Percentiles rank a stretch among this genome's conserved stretches.
phyloP scores from a whole-genome alignment of 1,140 invertebrate genomes.

The Drosophila watanabei region DNA sequence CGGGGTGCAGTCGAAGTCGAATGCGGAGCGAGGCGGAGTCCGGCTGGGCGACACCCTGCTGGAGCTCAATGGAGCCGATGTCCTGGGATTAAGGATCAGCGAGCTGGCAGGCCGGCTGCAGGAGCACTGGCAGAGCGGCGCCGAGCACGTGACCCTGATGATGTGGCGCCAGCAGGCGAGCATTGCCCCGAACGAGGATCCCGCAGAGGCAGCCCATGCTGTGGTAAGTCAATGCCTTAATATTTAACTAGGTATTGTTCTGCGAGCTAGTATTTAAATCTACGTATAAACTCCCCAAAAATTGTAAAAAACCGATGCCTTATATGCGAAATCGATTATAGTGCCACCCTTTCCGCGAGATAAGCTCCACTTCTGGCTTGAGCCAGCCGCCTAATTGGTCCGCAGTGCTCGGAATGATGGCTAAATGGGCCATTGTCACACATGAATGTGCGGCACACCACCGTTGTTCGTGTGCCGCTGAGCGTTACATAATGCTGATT shows the following conservation, averaged over 20 bases:
- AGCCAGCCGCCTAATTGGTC: constrained; percentile 6
- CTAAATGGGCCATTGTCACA: constrained; percentile 58
- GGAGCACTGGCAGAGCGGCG: constrained; percentile 81
- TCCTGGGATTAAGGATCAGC: constrained; percentile 81
- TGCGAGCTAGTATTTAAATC: no score
- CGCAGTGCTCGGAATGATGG: not conserved
- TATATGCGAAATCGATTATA: not conserved
- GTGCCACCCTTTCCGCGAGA: not conserved
- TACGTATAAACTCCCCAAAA: not conserved
- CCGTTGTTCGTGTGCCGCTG: constrained; percentile 35
- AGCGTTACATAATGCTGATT: constrained; percentile 57
- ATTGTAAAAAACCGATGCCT: not conserved
- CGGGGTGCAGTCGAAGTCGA: constrained; percentile 79
- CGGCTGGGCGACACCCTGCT: constrained; percentile 83
- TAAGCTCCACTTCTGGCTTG: not conserved
- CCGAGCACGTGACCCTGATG: constrained; percentile 69
- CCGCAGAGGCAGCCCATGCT: constrained; percentile 65
- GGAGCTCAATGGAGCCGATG: constrained; percentile 83
- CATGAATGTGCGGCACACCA: constrained; percentile 15
- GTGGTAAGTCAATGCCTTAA: constrained; percentile 56
- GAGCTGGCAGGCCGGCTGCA: constrained; percentile 80
- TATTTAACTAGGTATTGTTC: not conserved
- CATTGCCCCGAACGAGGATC: constrained; percentile 36
- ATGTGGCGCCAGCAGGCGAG: constrained; percentile 76
- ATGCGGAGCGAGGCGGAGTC: constrained; percentile 79